Evolutionary conservation across 2,797 vertebrate genomes (phyloP), one percentile per base, ranked within the genome.

Genomic region (Toxotes lorentzi): DNA sequence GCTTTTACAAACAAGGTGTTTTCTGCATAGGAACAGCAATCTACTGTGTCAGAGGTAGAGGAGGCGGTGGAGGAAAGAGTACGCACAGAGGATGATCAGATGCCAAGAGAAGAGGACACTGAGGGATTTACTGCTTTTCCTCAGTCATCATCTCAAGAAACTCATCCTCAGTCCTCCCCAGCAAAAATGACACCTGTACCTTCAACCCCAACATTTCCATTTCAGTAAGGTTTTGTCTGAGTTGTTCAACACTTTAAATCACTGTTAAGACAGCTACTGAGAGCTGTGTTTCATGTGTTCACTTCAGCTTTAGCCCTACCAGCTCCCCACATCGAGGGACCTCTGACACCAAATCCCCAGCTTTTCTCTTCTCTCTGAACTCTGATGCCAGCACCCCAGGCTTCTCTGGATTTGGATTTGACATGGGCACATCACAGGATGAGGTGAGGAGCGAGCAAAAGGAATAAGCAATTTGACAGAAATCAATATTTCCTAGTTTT

Each of bases 371-470:
- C 81, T 84, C 93, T n/a, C 17, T 92, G 73, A 93, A 81, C 82
- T 84, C 94, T 21, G 86, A 80, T 32, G 82, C 91, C 0, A 86
- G 81, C 82, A 94, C 92, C 2, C 83, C 93, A 0, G 78, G 66
- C 24, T 95, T 94, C 86, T 62, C 93, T 43, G 94, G 90, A n/a
- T 95, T 96, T 84, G 88, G 83, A 66, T 95, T 95, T 83, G 88
- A 94, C 21, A 12, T 62, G 19, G 85, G 78, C 24, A 80, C 79
- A 0, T 56, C 88, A 34, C 89, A 90, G 53, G 91, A 92, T 51
- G 94, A 95, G 92, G 93, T 94, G 51, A 91, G 89, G 19, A 53
- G 68, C 83, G 27, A 84, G 68, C 30, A 56, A 63, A 75, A 12
- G 7, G n/a, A 61, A 73, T 10, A 8, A 47, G 8, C 23, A 19